Base-by-base conservation (phyloP, 2,113 vertebrate species). In the Telmatochromis brachygnathus region DNA sequence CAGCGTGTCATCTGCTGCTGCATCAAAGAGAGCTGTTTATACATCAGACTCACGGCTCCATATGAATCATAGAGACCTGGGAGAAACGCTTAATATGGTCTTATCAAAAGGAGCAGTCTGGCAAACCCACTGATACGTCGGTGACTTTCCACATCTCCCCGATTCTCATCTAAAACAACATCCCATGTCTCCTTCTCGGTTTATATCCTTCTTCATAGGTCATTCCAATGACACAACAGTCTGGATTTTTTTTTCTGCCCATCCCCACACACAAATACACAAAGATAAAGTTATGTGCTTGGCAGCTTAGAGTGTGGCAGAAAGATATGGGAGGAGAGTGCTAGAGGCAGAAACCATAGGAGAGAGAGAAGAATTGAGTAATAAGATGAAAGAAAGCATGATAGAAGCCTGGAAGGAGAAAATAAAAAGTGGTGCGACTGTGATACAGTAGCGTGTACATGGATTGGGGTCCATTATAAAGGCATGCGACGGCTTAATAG, bases 11-110 rank as follows among this genome's bases (percentile, higher is more conserved):
- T 90, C 91, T 87, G 91, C 91, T 17, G 73, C 91, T 79, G 90
- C 92, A 93, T 94, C 92, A 94, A 94, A 94, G 90, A 93, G 79
- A 92, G 88, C 87, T 82, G 93, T 95, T 94, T 93, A 88, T 92
- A 90, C 62, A 92, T 90, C 68, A 93, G 58, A 91, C 84, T 84
- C 70, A 83, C 33, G 5, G 86, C 90, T 91, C 79, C 73, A 70
- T 93, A 87, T 93, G 89, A 94, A 94, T 92, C 91, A 90, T 13
- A 73, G 85, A 58, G 56, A 91, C 91, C 89, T 91, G 77, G 65
- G 68, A 93, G 85, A 90, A 91, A 86, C 60, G 21, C 84, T 90
- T 89, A 88, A 93, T 83, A 83, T 56, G 82, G 79, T 88, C 90
- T 94, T 92, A 93, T 94, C 93, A 92, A 84, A 89, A 90, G 82